Base-by-base conservation (phyloP, 2,113 vertebrate genomes). In the Otus sunia region DNA sequence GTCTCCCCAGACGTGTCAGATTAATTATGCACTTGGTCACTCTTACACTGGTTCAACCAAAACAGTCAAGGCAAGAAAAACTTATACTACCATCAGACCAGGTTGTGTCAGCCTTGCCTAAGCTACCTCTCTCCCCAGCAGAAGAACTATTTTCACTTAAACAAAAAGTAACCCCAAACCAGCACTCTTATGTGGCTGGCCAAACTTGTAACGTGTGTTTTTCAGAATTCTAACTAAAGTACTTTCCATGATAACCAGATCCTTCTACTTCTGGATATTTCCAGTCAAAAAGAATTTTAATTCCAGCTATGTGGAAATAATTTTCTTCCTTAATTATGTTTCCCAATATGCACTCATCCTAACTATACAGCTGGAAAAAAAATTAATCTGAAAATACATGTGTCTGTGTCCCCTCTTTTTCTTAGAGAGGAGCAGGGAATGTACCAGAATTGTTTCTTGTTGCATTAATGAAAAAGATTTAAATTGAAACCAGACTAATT, bases 341-440 rank as follows among this genome's bases (percentile, higher is more conserved):
- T 89, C 64, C 22, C 53, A 86, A 21, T 59, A 66, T 22, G 9
- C 6, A 56, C 14, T 47, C 55, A 53, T 62, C 26, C 36, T 41
- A 52, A 67, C 22, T 10, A 29, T 11, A 34, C 2, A 85, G 5
- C 8, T 37, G 16, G 21, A 7, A 4, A 20, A 49, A 34, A 74
- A 66, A 79, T n/a, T n/a, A 0, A 11, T 23, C 37, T 59, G 75
- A 30, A 68, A 53, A 41, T 26, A 20, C 3, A 15, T 47, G 4
- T 2, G 0, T 47, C 6, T 64, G 8, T 50, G 3, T 39, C 7
- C 4, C 2, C 2, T 52, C 10, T 66, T 73, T 74, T 74, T 55
- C n/a, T 67, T 47, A 49, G 30, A 79, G 23, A 43, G 0, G 2
- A 64, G 47, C 12, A 34, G 10, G 14, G 16, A 58, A 52, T 22